Conservation (phyloP, 2,113 vertebrate genomes). For the Rhea pennata region DNA sequence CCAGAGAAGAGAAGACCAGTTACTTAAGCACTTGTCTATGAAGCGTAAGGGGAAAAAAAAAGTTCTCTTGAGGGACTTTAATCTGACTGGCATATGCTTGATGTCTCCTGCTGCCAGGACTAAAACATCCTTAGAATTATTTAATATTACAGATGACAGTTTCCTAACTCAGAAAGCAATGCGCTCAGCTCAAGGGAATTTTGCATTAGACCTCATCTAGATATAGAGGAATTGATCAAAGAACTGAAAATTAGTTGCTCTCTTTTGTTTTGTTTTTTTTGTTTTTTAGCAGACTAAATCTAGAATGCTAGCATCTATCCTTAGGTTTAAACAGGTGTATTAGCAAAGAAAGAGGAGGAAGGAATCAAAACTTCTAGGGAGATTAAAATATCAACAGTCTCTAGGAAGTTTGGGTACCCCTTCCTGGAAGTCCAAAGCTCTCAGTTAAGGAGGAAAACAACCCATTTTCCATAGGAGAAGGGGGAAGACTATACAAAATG, state of each 20-base stretch:
- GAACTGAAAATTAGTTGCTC: background rate
- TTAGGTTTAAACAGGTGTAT: background rate
- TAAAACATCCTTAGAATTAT: constrained; percentile 21
- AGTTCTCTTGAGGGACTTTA: background rate
- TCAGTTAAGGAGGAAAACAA: background rate
- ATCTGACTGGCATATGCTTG: background rate
- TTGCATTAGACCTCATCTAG: background rate
- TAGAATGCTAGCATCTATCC: background rate
- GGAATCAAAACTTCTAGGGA: background rate
- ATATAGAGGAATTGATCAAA: constrained; percentile 6
- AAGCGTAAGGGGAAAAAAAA: background rate
- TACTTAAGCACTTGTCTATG: background rate
- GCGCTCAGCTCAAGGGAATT: background rate
- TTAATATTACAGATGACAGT: constrained; percentile 7
- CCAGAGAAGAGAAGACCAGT: background rate
- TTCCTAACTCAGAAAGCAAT: background rate
- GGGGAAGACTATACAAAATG: background rate
- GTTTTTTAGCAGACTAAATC: background rate
- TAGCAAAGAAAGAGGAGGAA: background rate
- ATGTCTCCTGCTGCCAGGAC: background rate
- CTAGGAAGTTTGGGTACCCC: background rate
- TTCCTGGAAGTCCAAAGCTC: background rate
- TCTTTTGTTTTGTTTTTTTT: background rate
- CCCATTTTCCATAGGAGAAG: background rate
- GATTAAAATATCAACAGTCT: background rate